Percentiles rank a stretch among this genome's conserved stretches.
Evolutionary conservation across 30 jellyfish, hydroid and myxozoan species (phyloP).

Genomic region (Clytia hemisphaerica): DNA sequence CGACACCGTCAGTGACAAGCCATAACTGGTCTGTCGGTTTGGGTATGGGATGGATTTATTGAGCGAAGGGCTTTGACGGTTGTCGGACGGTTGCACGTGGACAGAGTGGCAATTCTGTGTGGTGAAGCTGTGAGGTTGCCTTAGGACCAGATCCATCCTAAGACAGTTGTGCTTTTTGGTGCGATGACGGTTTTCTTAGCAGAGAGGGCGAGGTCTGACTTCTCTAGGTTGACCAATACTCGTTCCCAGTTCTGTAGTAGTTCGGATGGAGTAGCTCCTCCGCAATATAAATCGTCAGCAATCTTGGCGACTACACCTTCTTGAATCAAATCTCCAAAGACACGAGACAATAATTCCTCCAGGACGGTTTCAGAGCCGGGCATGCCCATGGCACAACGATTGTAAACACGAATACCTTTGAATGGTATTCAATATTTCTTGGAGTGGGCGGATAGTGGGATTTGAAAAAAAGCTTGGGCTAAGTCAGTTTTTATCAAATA

Average conservation of each 20-base stretch:
- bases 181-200: constrained; percentile 35
- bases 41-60: constrained; percentile 19
- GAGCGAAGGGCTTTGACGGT: constrained; percentile 39
- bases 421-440: constrained; percentile 50
- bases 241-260: constrained; percentile 20
- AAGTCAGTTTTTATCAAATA: constrained; percentile 28
- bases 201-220: constrained; percentile 20
- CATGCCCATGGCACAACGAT: constrained; percentile 52
- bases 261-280: constrained; percentile 19
- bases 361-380: no score
- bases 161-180: constrained; percentile 31
- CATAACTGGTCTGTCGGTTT: constrained; percentile 25
- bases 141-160: constrained; percentile 44
- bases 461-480: constrained; percentile 33
- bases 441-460: constrained; percentile 32
- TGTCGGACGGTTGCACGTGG: constrained; percentile 28
- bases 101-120: constrained; percentile 31
- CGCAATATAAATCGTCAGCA: constrained; percentile 49
- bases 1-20: constrained; percentile 48
- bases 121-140: constrained; percentile 27
- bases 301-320: constrained; percentile 37
- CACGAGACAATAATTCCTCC: constrained; percentile 41
- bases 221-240: constrained; percentile 14
- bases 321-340: constrained; percentile 14
- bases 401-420: constrained; percentile 40